Evolutionary conservation across 2,797 vertebrate species (phyloP).

Genomic region (Sebastes taczanowskii): DNA sequence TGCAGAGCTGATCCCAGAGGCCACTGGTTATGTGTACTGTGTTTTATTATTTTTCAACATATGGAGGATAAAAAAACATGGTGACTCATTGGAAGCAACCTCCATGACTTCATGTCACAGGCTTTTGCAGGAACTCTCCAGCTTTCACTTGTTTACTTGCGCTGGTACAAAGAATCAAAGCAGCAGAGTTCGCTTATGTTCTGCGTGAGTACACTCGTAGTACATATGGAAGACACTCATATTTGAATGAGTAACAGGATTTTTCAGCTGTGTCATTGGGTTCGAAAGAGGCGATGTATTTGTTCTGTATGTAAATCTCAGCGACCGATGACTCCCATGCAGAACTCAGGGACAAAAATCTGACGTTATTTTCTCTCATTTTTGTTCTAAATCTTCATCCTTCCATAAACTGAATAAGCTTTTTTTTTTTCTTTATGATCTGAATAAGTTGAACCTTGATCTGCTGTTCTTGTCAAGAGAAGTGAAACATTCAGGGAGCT

Average conservation of each 20-base stretch:
- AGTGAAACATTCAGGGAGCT: not conserved
- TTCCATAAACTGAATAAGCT: not conserved
- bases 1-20: not conserved
- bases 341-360: not conserved
- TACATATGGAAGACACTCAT: not conserved
- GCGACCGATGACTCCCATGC: not conserved
- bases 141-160: not conserved
- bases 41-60: not conserved
- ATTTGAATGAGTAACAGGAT: not conserved
- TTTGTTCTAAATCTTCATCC: not conserved
- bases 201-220: not conserved
- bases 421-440: not conserved
- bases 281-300: not conserved
- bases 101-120: not conserved
- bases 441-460: not conserved
- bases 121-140: not conserved
- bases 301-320: constrained; percentile 1
- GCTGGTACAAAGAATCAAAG: not conserved
- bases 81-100: not conserved
- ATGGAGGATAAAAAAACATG: not conserved
- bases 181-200: not conserved
- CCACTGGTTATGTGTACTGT: too few species aligned
- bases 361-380: not conserved
- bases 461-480: not conserved
- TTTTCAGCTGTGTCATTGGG: not conserved